Conservation (phyloP, 2,888 invertebrate genomes). For the Harpalus rubripes region DNA sequence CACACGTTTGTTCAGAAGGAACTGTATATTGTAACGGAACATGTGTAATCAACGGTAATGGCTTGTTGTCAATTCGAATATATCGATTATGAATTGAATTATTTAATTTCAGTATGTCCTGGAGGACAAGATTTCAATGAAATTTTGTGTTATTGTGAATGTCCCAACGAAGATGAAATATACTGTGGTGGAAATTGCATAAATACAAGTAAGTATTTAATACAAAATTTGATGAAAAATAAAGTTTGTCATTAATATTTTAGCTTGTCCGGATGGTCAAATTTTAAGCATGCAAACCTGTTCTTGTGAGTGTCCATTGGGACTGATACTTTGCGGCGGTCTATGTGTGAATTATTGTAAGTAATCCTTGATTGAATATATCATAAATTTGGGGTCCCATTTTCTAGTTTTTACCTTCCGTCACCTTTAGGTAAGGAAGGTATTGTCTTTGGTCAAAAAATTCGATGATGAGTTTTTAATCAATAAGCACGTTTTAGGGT, state of each 20-base stretch:
- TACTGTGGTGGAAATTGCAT: constrained; percentile 6
- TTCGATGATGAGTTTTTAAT: too few species aligned
- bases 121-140: background rate
- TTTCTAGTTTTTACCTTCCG: too few species aligned
- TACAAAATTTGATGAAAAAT: background rate
- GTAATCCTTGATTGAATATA: background rate
- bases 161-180: background rate
- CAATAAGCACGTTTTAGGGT: too few species aligned
- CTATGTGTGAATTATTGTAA: background rate
- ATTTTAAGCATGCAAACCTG: background rate
- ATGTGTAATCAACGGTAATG: background rate
- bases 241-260: background rate
- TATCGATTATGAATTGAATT: too few species aligned
- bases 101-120: background rate
- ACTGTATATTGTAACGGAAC: background rate
- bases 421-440: too few species aligned
- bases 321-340: background rate
- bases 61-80: too few species aligned
- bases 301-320: background rate
- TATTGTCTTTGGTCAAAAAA: too few species aligned
- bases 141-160: background rate
- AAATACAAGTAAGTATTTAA: constrained; percentile 16
- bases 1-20: background rate
- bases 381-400: too few species aligned
- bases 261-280: background rate